Base-by-base conservation (phyloP, 1,140 invertebrate genomes). In the Sinonovacula constricta region DNA sequence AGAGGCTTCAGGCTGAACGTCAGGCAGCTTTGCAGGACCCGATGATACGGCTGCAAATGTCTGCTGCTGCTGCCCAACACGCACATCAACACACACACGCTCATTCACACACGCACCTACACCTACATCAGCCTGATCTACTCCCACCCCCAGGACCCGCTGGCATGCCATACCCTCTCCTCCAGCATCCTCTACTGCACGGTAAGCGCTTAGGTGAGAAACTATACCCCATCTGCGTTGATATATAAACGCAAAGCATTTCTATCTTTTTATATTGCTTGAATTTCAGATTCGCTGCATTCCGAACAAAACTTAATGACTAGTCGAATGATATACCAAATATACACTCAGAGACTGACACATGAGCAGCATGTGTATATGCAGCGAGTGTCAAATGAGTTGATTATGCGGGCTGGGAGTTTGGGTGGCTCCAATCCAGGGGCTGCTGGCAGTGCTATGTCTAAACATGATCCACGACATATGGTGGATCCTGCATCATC, bases 21-120 rank as follows among this genome's bases (percentile, higher is more conserved):
- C 91, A 95, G 82, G n/a, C n/a, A n/a, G 94, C 94, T 77, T 89
- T 95, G 81, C 93, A 94, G 76, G 95, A 95, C 90, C 94, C 94
- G 66, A 94, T 95, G 93, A 91, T 95, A 83, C 94, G 96, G 63
- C 92, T 97, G 76, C 95, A 96, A 92, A 96, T 97, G 95, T 95
- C 95, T 81, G 77, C 95, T 94, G 74, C 95, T 94, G 91, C 95
- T 95, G 90, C 95, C 0, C 67, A 95, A 89, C 95, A 96, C 69
- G 88, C 90, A 30, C 95, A 96, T 90, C 95, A 95, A 65, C 96
- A 97, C 92, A 95, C 96, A 85, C 96, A 93, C 79, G 90, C 92
- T 62, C 93, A 93, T 85, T 89, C 91, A 34, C 93, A 97, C 93
- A 95, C 95, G 83, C 96, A 96, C 93, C 94, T 96, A 88, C 96